Percentiles rank a stretch among this genome's conserved stretches.
Conservation (phyloP, 2,888 invertebrate species). For the Anaspis maculata region DNA sequence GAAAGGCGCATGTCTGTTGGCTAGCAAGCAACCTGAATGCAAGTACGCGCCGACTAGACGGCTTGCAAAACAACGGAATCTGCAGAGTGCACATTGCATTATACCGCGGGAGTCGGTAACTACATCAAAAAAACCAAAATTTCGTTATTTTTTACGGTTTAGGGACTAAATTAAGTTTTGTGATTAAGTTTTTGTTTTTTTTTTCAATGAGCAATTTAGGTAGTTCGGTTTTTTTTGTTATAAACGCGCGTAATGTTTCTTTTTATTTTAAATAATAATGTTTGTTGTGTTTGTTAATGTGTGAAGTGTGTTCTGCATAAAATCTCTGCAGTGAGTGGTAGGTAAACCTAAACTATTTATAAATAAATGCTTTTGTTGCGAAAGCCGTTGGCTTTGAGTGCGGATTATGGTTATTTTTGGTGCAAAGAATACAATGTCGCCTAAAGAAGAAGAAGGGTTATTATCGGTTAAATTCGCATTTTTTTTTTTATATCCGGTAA, state of each 20-base stretch:
- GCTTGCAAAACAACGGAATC: conserved; percentile 42
- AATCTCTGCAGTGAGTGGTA: conserved; percentile 31
- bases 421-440: too few relatives aligned
- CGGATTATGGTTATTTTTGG: too few relatives aligned
- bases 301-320: conserved; percentile 28
- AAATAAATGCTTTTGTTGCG: too few relatives aligned
- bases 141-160: conserved; percentile 21
- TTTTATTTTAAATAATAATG: conserved; percentile 33
- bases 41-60: conserved; percentile 34
- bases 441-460: too few relatives aligned
- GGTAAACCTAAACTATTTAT: too few relatives aligned
- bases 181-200: conserved; percentile 19
- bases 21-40: conserved; percentile 35
- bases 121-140: conserved; percentile 38
- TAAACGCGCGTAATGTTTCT: conserved; percentile 17
- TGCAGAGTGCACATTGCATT: conserved; percentile 40
- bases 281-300: conserved; percentile 42
- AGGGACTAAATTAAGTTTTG: conserved; percentile 17
- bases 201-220: conserved; percentile 8
- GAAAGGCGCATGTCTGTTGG: conserved; percentile 30
- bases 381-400: too few relatives aligned
- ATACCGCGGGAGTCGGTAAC: conserved; percentile 41
- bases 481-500: too few relatives aligned
- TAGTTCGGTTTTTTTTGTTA: conserved; percentile 17
- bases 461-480: too few relatives aligned